Evolutionary conservation across 2,113 vertebrate genomes (phyloP), one percentile per base, ranked within the genome.

Genomic region (Lepus timidus): DNA sequence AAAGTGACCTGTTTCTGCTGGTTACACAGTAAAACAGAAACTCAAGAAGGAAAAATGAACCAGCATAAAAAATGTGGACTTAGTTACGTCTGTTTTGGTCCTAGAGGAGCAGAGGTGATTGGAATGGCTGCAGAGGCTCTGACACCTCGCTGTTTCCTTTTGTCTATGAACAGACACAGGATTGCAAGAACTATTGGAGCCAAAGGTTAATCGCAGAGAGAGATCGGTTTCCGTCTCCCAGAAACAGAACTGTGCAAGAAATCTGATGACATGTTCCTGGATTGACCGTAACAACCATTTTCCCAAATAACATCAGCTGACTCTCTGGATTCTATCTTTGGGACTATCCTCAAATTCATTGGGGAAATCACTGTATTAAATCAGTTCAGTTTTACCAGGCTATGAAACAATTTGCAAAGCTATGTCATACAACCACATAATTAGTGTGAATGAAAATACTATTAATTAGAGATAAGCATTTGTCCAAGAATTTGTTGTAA

Each of bases 391-490:
- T 93, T 96, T 68, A 96, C 65, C 90, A 80, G 82, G 31, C 44
- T 81, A 68, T 88, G 85, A 88, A 65, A 94, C 80, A 91, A 78
- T 85, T 95, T 95, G 85, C 82, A 88, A 95, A 93, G 88, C 88
- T 96, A 92, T 94, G 82, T 96, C 93, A 96, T 83, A 90, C 51
- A 94, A 71, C 93, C 78, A 92, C 79, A 94, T 62, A 92, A 93
- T 86, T 94, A 94, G 68, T 62, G 29, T 95, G 70, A 52, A 95
- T 96, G 85, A 96, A 97, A 96, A 96, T 78, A 92, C 74, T 92
- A 92, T 90, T 97, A 96, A 97, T 95, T 95, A 91, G 82, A 97
- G 96, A 97, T 96, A 97, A 96, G 95, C 95, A 94, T 88, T 86
- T 92, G 93, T 96, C 97, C 97, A 96, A 97, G 82, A 96, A 85